phyloP scores from a whole-genome alignment of 1,140 invertebrate species.

The Pseudomyrmex dendroicus region DNA sequence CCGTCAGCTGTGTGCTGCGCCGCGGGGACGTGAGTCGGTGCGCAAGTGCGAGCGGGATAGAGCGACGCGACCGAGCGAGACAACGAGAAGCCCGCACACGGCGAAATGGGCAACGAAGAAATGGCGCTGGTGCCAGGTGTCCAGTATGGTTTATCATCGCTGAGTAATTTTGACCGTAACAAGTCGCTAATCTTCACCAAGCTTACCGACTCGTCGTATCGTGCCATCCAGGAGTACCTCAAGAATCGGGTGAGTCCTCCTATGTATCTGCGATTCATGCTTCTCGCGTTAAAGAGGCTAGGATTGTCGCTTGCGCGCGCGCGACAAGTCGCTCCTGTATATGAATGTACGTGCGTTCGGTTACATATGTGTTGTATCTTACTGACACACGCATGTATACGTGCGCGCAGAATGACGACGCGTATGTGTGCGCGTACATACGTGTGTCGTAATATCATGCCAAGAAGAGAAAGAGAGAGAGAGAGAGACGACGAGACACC shows the following conservation, averaged over 20 bases:
- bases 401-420: slow-evolving; percentile 45
- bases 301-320: slow-evolving; percentile 15
- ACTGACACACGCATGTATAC: not conserved
- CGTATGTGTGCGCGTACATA: slow-evolving; percentile 28
- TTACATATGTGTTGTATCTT: slow-evolving; percentile 1
- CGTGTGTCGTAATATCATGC: slow-evolving; percentile 77
- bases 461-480: slow-evolving; percentile 58
- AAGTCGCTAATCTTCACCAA: slow-evolving; percentile 97
- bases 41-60: slow-evolving; percentile 29
- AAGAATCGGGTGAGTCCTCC: slow-evolving; percentile 91
- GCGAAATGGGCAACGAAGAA: slow-evolving; percentile 85
- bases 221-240: slow-evolving; percentile 95
- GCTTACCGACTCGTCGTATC: slow-evolving; percentile 96
- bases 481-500: slow-evolving; percentile 57
- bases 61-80: slow-evolving; percentile 11
- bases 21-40: slow-evolving; percentile 42
- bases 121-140: slow-evolving; percentile 97
- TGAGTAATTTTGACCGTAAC: slow-evolving; percentile 92
- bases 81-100: slow-evolving; percentile 75
- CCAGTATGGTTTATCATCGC: slow-evolving; percentile 97
- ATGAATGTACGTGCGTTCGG: slow-evolving; percentile 21
- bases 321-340: not conserved
- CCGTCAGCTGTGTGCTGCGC: slow-evolving; percentile 79
- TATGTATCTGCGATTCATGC: not conserved
- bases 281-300: slow-evolving; percentile 52